phyloP scores from a whole-genome alignment of 2,888 invertebrate species.

The Pseudoips prasinana region DNA sequence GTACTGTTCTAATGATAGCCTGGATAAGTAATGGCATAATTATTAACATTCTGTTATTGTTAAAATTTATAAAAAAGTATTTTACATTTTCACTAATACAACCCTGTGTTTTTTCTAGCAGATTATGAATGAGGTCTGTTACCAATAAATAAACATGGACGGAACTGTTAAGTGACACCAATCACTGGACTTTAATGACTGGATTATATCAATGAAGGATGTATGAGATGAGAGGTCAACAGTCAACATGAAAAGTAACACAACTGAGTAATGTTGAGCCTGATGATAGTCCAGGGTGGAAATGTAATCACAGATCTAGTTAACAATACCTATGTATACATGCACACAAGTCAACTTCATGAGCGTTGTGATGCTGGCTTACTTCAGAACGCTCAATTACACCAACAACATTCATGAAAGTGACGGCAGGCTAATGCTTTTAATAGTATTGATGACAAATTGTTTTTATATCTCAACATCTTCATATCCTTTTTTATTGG shows the following conservation, averaged over 20 bases:
- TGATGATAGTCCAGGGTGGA: conserved; percentile 68
- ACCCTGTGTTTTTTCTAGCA: conserved; percentile 56
- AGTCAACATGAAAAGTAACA: conserved; percentile 56
- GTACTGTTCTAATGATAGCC: conserved; percentile 34
- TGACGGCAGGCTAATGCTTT: conserved; percentile 45
- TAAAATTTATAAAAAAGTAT: conserved; percentile 1
- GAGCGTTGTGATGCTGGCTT: conserved; percentile 38
- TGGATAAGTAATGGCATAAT: conserved; percentile 2
- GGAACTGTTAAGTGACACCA: conserved; percentile 65
- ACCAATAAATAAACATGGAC: conserved; percentile 60
- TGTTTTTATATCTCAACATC: conserved; percentile 16
- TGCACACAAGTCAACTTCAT: conserved; percentile 54
- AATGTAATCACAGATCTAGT: conserved; percentile 79
- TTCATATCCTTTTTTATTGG: conserved; percentile 26
- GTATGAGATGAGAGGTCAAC: conserved; percentile 44
- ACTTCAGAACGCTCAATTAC: not conserved
- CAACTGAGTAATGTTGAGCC: conserved; percentile 63
- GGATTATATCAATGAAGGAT: conserved; percentile 33
- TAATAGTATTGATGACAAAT: conserved; percentile 24
- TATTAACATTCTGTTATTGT: not conserved
- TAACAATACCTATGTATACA: conserved; percentile 54
- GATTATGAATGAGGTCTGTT: conserved; percentile 36
- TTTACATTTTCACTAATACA: conserved; percentile 17
- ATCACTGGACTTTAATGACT: conserved; percentile 27
- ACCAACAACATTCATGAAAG: conserved; percentile 47